Evolutionary conservation across 2,888 invertebrate species (phyloP), one percentile per base, ranked within the genome.

Genomic region (Drosophila anceps): DNA sequence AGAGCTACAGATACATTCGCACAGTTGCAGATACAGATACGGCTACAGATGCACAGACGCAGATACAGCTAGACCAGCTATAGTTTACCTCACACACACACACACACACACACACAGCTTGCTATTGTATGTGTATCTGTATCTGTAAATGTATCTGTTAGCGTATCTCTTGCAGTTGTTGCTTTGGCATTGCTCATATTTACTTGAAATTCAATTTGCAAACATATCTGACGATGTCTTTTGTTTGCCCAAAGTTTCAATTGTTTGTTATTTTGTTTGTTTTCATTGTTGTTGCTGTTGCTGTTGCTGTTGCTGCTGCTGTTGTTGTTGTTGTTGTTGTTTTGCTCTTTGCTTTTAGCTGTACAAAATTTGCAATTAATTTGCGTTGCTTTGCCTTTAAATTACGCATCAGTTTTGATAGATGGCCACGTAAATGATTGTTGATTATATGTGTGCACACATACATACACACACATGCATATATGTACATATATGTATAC

Each of bases 131-230:
- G 0, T 33, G 33, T 51, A 20, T 51, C 18, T 33, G 27, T 18
- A n/a, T 1, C 27, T 57, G 48, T 43, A 20, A 27, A 15, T 59
- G 55, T 72, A 43, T 61, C 27, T 66, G 46, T 58, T 27, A n/a
- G 27, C 43, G 58, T 71, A 48, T 67, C 44, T 72, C 48, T 61
- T 62, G 35, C 57, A 57, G 41, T 33, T 57, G 61, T 58, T 58
- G 66, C 48, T 61, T 48, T 46, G 46, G 60, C 53, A 59, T 50
- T 55, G 59, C 39, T 68, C 69, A 68, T 57, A 50, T 57, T 67
- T 51, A 59, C 44, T 68, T 50, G 69, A 59, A 69, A 69, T 59
- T 69, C 60, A 69, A 69, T 69, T 69, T 58, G 43, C 69, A 9
- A 51, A 12, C 69, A 68, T 67, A 33, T 67, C 68, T 48, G 15